These are phyloP conservation scores for Ochropleura leucogaster DNA, from an alignment of 2,888 invertebrate genomes.

Conservation along the genomic window DNA sequence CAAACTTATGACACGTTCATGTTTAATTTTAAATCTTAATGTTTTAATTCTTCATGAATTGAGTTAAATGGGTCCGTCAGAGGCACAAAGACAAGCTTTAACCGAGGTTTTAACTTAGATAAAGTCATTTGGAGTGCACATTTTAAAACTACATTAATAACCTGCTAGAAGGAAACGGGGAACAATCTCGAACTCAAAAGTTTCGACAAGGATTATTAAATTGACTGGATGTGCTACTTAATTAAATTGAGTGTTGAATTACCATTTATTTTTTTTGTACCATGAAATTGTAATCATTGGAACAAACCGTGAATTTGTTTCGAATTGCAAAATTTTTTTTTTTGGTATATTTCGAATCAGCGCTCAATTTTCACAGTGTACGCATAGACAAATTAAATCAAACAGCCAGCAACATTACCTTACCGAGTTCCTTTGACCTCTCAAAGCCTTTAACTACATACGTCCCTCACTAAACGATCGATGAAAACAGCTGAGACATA, in stretches of 20 bases:
- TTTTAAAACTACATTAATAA: conserved; percentile 89
- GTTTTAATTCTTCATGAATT: conserved; percentile 73
- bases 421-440: too few relatives aligned
- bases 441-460: too few relatives aligned
- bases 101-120: conserved; percentile 82
- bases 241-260: neutral
- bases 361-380: too few relatives aligned
- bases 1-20: conserved; percentile 44
- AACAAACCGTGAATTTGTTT: too few relatives aligned
- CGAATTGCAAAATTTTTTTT: neutral
- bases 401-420: too few relatives aligned
- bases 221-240: conserved; percentile 50
- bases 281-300: too few relatives aligned
- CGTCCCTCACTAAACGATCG: too few relatives aligned
- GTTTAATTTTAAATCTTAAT: conserved; percentile 50
- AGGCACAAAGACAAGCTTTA: conserved; percentile 83
- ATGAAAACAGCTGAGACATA: too few relatives aligned
- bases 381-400: too few relatives aligned
- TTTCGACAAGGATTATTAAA: conserved; percentile 68
- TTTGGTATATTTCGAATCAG: too few relatives aligned
- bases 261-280: too few relatives aligned
- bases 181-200: conserved; percentile 80
- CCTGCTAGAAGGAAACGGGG: conserved; percentile 72
- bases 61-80: conserved; percentile 81
- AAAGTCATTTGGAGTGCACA: conserved; percentile 84